Conservation (phyloP, 2,113 vertebrate species). For the Collichthys lucidus region DNA sequence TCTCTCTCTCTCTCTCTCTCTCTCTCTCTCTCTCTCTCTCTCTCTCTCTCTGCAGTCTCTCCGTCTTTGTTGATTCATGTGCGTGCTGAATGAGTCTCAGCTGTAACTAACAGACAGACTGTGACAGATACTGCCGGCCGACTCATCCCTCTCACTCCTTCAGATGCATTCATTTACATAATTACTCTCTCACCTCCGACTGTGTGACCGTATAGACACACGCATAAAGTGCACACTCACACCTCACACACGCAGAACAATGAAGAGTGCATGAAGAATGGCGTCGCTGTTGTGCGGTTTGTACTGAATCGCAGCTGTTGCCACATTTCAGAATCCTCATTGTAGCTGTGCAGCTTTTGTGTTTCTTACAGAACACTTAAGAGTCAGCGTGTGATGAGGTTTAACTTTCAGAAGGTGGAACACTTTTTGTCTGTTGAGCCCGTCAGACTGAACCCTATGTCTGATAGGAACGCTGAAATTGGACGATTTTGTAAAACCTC, state of each 20-base stretch:
- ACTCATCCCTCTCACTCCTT: conserved; percentile 43
- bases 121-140: conserved; percentile 55
- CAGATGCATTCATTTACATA: conserved; percentile 52
- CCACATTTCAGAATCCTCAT: neutral
- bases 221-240: neutral
- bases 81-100: conserved; percentile 41
- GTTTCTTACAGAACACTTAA: neutral
- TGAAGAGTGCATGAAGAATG: neutral
- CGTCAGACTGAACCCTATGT: no score
- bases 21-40: neutral
- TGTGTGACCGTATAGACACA: neutral
- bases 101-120: conserved; percentile 42
- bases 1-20: neutral
- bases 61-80: conserved; percentile 22
- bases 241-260: neutral
- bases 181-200: conserved; percentile 15
- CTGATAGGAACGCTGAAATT: neutral
- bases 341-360: neutral
- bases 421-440: no score
- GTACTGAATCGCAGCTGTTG: neutral
- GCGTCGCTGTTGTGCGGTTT: neutral
- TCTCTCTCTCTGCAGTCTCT: neutral
- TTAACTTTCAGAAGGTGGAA: no score
- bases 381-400: neutral
- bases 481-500: no score